Evolutionary conservation across 1,140 invertebrate species (phyloP), one percentile per base, ranked within the genome.

Genomic region (Coelopa frigida): DNA sequence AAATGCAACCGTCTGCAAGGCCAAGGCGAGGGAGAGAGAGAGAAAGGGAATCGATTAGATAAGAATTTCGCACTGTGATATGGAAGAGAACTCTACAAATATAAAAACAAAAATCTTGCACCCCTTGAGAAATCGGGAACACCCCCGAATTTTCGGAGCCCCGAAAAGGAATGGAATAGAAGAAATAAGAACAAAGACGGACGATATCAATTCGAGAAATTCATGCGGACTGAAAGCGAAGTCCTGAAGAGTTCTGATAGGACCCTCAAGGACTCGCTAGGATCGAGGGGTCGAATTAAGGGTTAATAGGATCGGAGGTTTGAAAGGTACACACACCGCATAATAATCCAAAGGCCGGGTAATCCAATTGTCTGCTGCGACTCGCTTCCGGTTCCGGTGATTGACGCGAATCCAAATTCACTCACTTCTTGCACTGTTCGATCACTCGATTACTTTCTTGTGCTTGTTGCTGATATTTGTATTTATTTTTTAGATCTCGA

Each of bases 1-100:
- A 42, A 36, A 39, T 46, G 35, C 38, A 33, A 42, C 38, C 22
- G 18, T 20, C 41, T 44, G 42, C 41, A 43, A 32, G n/a, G n/a
- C n/a, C n/a, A n/a, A n/a, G n/a, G n/a, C n/a, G n/a, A n/a, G n/a
- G n/a, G n/a, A n/a, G n/a, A n/a, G n/a, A n/a, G n/a, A 40, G 12
- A 21, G 22, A n/a, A 43, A 5, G 27, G 39, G 18, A 21, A 18
- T 10, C 20, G 21, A 15, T 10, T 32, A 22, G 12, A 24, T 26
- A 17, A 4, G 8, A 38, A 11, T 17, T 12, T 1, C 4, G n/a
- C n/a, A n/a, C n/a, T 38, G 36, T 17, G 18, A 11, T n/a, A 10
- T 21, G 26, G 14, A 20, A 39, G 26, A 20, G 21, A 22, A 26
- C 38, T 26, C n/a, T 6, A 33, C 12, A 15, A 40, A 8, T 4